Percentiles rank a stretch among this genome's conserved stretches.
phyloP scores from a whole-genome alignment of 2,797 vertebrate species.

The Protonibea diacanthus region DNA sequence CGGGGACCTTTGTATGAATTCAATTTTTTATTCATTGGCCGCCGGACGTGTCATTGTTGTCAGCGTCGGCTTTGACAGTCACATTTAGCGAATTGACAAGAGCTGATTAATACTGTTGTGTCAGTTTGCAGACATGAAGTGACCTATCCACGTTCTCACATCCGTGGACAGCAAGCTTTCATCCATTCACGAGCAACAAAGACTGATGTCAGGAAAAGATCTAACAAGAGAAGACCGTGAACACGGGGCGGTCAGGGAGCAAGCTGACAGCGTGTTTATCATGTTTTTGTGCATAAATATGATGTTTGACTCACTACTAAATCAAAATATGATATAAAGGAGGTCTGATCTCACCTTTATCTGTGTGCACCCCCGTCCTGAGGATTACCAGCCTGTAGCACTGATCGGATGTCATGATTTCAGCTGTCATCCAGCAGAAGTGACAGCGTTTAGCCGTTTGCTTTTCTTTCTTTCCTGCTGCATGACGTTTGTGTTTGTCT shows the following conservation, averaged over 20 bases:
- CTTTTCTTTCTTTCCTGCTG: conserved; percentile 36
- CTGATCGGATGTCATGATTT: conserved; percentile 55
- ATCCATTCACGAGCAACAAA: background rate
- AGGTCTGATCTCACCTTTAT: conserved; percentile 51
- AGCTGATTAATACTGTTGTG: conserved; percentile 53
- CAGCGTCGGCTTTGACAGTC: conserved; percentile 53
- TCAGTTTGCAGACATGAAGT: conserved; percentile 35
- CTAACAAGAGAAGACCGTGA: conserved; percentile 12
- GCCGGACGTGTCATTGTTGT: conserved; percentile 40
- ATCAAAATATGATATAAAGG: conserved; percentile 32
- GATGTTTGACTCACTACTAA: conserved; percentile 19
- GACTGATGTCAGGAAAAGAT: conserved; percentile 16
- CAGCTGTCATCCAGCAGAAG: conserved; percentile 42
- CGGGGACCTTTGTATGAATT: background rate
- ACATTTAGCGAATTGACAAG: conserved; percentile 48
- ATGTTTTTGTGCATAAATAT: conserved; percentile 14
- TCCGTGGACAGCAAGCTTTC: conserved; percentile 45
- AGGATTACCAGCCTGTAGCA: conserved; percentile 57
- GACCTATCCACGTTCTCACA: conserved; percentile 37
- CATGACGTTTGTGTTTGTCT: conserved; percentile 59
- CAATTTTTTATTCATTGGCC: conserved; percentile 7
- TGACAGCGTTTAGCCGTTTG: conserved; percentile 48
- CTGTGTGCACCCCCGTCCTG: conserved; percentile 18
- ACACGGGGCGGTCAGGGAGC: background rate
- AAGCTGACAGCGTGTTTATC: conserved; percentile 18